Conservation (phyloP, 53 echinoderm and acorn worm genomes). For the Glandiceps talaboti region DNA sequence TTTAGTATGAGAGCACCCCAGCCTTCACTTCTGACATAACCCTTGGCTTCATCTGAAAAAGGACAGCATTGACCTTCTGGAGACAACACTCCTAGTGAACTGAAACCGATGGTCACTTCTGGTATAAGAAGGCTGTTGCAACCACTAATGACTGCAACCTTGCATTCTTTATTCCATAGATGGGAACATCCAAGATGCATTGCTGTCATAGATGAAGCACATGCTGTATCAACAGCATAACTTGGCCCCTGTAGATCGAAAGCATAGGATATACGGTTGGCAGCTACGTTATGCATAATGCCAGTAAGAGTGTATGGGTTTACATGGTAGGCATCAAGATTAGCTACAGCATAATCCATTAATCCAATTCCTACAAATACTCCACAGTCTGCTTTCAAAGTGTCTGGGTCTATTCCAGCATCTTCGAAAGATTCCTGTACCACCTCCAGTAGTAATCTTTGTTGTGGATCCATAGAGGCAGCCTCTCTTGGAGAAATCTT, state of each 20-base stretch:
- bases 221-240: too few relatives aligned
- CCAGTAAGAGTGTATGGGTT: too few relatives aligned
- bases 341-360: slow-evolving; percentile 74
- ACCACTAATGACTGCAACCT: slow-evolving; percentile 61
- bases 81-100: slow-evolving; percentile 81
- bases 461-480: too few relatives aligned
- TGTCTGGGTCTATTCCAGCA: slow-evolving; percentile 18
- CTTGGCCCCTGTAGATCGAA: too few relatives aligned
- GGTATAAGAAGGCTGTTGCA: slow-evolving; percentile 66
- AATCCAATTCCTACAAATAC: slow-evolving; percentile 73
- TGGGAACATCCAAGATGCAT: too few relatives aligned
- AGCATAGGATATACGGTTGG: too few relatives aligned
- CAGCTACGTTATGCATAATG: too few relatives aligned
- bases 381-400: slow-evolving; percentile 36
- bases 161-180: too few relatives aligned
- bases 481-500: slow-evolving; percentile 2
- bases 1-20: slow-evolving; percentile 77
- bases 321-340: too few relatives aligned
- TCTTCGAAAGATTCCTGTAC: neutral
- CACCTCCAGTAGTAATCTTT: slow-evolving; percentile 2
- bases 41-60: slow-evolving; percentile 84
- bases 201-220: too few relatives aligned
- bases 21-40: slow-evolving; percentile 93
- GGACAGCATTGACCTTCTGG: slow-evolving; percentile 90
- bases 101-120: slow-evolving; percentile 85